Conservation (phyloP, 2,888 invertebrate species). For the Nesidiocoris tenuis region DNA sequence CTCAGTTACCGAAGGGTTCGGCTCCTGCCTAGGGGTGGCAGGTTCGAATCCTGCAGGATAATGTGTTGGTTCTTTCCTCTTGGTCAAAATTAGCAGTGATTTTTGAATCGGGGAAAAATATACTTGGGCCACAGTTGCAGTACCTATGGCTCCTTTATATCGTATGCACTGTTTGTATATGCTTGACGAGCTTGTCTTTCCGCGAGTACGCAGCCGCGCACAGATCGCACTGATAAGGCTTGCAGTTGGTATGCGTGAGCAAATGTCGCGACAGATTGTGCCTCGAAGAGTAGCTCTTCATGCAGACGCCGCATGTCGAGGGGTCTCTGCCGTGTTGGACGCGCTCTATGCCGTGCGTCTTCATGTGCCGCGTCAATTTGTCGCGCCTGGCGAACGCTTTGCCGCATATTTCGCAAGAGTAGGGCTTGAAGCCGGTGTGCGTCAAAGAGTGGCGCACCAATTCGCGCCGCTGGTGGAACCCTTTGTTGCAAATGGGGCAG, state of each 20-base stretch:
- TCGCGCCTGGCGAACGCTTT: slow-evolving; percentile 62
- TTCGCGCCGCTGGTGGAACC: slow-evolving; percentile 69
- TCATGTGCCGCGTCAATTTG: slow-evolving; percentile 52
- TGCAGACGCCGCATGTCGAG: slow-evolving; percentile 42
- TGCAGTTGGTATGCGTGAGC: slow-evolving; percentile 70
- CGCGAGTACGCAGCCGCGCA: slow-evolving; percentile 61
- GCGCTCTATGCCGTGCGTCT: slow-evolving; percentile 27
- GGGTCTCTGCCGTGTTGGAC: slow-evolving; percentile 16
- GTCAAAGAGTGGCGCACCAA: slow-evolving; percentile 67
- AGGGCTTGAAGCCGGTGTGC: slow-evolving; percentile 68
- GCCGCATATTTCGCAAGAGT: slow-evolving; percentile 67
- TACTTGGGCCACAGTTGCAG: no score
- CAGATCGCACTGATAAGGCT: slow-evolving; percentile 70
- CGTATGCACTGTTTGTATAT: slow-evolving; percentile 56
- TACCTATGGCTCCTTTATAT: not conserved
- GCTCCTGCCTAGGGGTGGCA: no score
- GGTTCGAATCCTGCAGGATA: no score
- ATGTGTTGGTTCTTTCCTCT: no score
- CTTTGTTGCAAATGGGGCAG: slow-evolving; percentile 67
- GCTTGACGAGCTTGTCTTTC: slow-evolving; percentile 63
- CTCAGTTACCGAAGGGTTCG: no score
- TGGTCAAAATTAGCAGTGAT: no score
- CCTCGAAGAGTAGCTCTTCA: slow-evolving; percentile 42
- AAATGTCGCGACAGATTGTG: slow-evolving; percentile 65
- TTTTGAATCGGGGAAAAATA: no score